A percentile compares a stretch with the other conserved stretches of the same genome.
These are phyloP conservation scores for Vicugna pacos DNA, from an alignment of 2,113 vertebrate genomes.

Conservation along the genomic window DNA sequence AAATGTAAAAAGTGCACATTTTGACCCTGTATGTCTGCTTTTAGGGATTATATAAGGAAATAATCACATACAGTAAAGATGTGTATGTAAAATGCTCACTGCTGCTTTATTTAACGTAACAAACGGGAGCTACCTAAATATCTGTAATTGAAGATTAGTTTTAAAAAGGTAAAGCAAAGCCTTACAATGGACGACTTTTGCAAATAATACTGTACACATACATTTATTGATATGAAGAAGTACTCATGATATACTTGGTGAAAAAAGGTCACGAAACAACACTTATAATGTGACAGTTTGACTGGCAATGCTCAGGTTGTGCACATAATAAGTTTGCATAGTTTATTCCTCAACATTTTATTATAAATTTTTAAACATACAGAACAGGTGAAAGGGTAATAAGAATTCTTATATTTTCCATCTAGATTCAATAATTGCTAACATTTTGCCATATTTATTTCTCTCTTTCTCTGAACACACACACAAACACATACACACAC, in stretches of 20 bases:
- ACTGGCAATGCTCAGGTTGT: not conserved
- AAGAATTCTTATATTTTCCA: not conserved
- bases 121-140: not conserved
- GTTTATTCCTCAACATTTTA: not conserved
- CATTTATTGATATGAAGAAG: not conserved
- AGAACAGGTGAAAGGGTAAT: not conserved
- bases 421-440: not conserved
- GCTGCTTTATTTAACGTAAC: not conserved
- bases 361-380: not conserved
- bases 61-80: not conserved
- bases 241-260: not conserved
- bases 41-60: not conserved
- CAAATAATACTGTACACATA: not conserved
- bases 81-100: not conserved
- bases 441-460: slow-evolving; percentile 4
- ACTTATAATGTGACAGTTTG: not conserved
- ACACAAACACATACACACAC: not conserved
- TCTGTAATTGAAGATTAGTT: not conserved
- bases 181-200: not conserved
- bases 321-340: not conserved
- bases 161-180: not conserved
- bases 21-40: not conserved
- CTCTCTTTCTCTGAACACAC: not conserved
- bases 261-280: not conserved
- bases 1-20: not conserved